These are phyloP conservation scores for Phoenicopterus ruber DNA, from an alignment of 2,113 vertebrate genomes.

Conservation along the genomic window DNA sequence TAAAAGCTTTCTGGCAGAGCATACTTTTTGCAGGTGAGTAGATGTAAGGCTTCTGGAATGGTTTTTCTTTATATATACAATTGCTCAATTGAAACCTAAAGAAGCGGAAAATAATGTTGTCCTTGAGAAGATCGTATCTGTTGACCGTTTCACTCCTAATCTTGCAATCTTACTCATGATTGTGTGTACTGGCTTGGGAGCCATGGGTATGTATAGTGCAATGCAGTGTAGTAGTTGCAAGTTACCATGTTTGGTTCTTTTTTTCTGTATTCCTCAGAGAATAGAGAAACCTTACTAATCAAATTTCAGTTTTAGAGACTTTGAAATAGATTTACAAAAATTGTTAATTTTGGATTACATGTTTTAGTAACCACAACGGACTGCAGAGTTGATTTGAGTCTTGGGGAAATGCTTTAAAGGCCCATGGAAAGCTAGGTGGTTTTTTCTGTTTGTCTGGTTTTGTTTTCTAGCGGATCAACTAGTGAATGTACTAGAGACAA, in stretches of 20 bases:
- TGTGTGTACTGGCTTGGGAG: not conserved
- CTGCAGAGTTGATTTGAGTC: not conserved
- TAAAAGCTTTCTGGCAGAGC: not conserved
- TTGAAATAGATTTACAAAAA: not conserved
- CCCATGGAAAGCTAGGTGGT: not conserved
- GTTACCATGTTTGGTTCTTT: no score
- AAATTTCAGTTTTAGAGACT: not conserved
- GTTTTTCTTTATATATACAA: not conserved
- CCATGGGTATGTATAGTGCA: rapidly evolving
- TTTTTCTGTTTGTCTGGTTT: not conserved
- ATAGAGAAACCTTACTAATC: not conserved
- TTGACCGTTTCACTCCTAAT: not conserved
- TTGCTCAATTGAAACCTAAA: not conserved
- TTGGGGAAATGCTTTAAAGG: not conserved
- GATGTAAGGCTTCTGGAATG: not conserved
- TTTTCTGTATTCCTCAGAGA: not conserved
- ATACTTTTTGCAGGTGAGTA: not conserved
- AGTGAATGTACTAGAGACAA: not conserved
- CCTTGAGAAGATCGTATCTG: not conserved
- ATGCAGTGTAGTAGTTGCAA: not conserved
- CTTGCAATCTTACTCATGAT: not conserved
- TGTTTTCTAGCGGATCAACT: not conserved
- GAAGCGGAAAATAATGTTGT: not conserved
- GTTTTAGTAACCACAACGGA: not conserved
- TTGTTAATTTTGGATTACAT: not conserved